Base-by-base conservation (phyloP, 2,797 vertebrate species). In the Danio albolineatus region DNA sequence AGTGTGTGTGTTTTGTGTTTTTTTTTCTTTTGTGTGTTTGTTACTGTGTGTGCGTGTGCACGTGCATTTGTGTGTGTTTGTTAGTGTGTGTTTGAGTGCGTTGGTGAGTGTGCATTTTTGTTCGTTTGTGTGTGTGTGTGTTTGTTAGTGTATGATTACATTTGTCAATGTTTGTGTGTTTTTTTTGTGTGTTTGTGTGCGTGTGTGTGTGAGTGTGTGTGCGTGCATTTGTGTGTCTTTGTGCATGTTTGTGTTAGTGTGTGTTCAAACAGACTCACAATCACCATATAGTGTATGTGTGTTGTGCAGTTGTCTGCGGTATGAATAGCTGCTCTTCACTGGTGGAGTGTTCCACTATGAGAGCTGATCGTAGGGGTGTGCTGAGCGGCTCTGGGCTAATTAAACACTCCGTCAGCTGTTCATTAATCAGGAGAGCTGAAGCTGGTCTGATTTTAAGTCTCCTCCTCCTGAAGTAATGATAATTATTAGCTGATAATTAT, bases 261-360 rank as follows among this genome's bases (percentile, higher is more conserved):
- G 54, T 61, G 17, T 46, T 61, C 49, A n/a, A n/a, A n/a, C n/a
- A n/a, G n/a, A n/a, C 17, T 38, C 17, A 19, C 59, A 21, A 12
- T 4, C 12, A 6, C 21, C 75, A 4, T 67, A 77, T 67, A 12
- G 21, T 39, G 62, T 77, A 67, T 19, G 41, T 51, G 48, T 77
- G 10, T 51, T 57, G 67, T 77, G 59, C 71, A 8, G 53, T 67
- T 44, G 41, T 67, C 75, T 53, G 48, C 60, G 21, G 54, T 83
- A 76, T 54, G 65, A 73, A 66, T 75, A 54, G 78, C 72, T 48
- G 74, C 81, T 78, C 44, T 81, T 75, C 13, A 61, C 46, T 85
- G 84, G 82, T 82, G 70, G 64, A 73, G 72, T 79, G 76, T 79
- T 80, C 16, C 48, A 74, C 75, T 64, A 71, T 54, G 19, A 61